A percentile compares a stretch with the other conserved stretches of the same genome.
These are phyloP conservation scores for Nematostella vectensis DNA, from an alignment of 92 coral and sea anemone genomes.

Conservation along the genomic window DNA sequence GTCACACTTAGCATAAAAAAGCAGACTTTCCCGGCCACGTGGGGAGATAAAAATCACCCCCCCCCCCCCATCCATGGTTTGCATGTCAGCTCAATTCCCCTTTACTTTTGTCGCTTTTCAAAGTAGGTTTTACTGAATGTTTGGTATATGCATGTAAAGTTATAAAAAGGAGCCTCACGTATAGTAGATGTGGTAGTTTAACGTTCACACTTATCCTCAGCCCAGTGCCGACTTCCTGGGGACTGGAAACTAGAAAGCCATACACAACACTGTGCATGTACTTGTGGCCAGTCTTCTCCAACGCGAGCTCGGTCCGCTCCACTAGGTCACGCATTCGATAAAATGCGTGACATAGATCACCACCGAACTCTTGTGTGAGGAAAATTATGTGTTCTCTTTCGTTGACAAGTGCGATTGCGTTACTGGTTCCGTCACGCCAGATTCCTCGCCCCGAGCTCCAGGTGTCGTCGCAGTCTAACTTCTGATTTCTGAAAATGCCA, in stretches of 20 bases:
- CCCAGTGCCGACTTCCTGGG: slow-evolving; percentile 40
- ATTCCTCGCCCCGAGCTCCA: slow-evolving; percentile 28
- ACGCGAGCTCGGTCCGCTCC: background rate
- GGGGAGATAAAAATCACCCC: background rate
- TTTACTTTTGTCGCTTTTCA: no score
- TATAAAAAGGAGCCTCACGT: slow-evolving; percentile 27
- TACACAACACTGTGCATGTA: slow-evolving; percentile 21
- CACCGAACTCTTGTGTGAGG: slow-evolving; percentile 21
- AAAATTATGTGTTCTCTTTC: slow-evolving; percentile 42
- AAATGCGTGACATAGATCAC: slow-evolving; percentile 8
- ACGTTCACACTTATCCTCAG: slow-evolving; percentile 36
- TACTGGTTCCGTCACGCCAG: slow-evolving; percentile 6
- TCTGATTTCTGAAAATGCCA: slow-evolving; percentile 11
- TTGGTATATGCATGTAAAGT: no score
- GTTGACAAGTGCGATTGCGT: slow-evolving; percentile 22
- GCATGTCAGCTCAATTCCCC: background rate
- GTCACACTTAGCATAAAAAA: background rate
- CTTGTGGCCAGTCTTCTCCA: slow-evolving; percentile 29
- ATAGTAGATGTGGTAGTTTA: slow-evolving; percentile 17
- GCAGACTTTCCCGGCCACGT: background rate
- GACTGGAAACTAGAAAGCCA: slow-evolving; percentile 44
- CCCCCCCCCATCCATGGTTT: no score
- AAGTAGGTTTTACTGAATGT: no score
- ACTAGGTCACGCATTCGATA: slow-evolving; percentile 11
- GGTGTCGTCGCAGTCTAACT: slow-evolving; percentile 1